Base-by-base conservation (phyloP, 2,797 vertebrate species). In the Astyanax mexicanus region DNA sequence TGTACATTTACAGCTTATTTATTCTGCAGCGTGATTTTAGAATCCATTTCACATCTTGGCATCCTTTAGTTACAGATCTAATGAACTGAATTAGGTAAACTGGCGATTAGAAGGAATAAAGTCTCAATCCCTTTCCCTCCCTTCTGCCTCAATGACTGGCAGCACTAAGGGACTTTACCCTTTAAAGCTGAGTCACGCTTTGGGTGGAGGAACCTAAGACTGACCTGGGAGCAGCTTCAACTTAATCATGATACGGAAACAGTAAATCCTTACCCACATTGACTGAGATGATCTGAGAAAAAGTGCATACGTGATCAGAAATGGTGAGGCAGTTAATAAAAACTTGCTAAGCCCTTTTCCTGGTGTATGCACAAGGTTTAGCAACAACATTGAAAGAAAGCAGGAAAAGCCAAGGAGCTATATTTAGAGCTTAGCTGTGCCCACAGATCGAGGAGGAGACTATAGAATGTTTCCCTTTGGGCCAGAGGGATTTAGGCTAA, bases 21-120 rank as follows among this genome's bases (percentile, higher is more conserved):
- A n/a, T n/a, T n/a, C n/a, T n/a, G n/a, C n/a, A n/a, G n/a, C n/a
- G n/a, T n/a, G n/a, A n/a, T n/a, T n/a, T n/a, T n/a, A n/a, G n/a
- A n/a, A 32, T 32, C 6, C 54, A 58, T 62, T 72, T 29, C 72
- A 79, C 74, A 80, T 68, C 51, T 79, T 55, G 68, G 68, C 57
- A 62, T 87, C 6, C 2, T 29, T 54, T 6, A 81, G 84, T 88
- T 84, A 85, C 80, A 75, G 79, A 47, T 55, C 78, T 77, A 81
- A 89, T 88, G 85, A 84, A 91, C 86, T 89, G 79, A 86, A 89
- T 90, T 90, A 88, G 83, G 77, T 80, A 77, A 86, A 87, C 75
- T 66, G 73, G 74, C 83, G 86, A 90, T 90, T 84, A 91, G 81
- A 44, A 52, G 42, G 81, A 86, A 84, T 83, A 77, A 83, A 86